phyloP scores from a whole-genome alignment of 2,113 vertebrate species.

The Xenus cinereus region DNA sequence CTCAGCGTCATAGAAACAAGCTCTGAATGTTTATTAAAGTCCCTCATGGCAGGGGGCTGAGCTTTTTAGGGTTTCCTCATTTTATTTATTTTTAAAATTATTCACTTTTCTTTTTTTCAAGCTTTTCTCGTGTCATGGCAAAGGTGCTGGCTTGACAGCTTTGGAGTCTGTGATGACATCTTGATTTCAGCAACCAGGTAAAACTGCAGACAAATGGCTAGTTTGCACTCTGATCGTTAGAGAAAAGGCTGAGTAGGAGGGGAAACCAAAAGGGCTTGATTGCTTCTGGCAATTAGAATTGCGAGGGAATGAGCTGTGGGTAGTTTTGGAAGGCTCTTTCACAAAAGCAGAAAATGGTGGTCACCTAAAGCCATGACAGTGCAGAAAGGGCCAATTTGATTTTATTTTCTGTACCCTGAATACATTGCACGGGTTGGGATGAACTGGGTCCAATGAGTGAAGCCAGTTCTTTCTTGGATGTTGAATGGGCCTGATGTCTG shows the following conservation, averaged over 20 bases:
- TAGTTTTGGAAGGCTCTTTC: background rate
- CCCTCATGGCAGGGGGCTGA: background rate
- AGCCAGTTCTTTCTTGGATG: background rate
- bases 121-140: background rate
- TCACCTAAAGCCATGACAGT: background rate
- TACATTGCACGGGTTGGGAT: background rate
- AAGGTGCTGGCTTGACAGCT: background rate
- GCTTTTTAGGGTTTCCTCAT: background rate
- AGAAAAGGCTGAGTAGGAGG: background rate
- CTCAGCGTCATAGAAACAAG: slow-evolving; percentile 28
- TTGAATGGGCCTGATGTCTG: background rate
- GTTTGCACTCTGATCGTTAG: background rate
- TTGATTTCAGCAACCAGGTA: background rate
- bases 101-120: no score
- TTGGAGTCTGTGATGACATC: background rate
- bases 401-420: background rate
- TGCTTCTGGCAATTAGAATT: background rate
- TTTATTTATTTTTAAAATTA: background rate
- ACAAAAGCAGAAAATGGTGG: background rate
- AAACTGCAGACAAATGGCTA: background rate
- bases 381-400: background rate
- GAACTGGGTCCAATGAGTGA: background rate
- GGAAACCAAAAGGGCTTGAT: background rate
- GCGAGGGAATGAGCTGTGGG: background rate
- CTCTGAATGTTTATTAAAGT: background rate